These are phyloP conservation scores for Nyctibius grandis DNA, from an alignment of 2,797 vertebrate species.

Conservation along the genomic window DNA sequence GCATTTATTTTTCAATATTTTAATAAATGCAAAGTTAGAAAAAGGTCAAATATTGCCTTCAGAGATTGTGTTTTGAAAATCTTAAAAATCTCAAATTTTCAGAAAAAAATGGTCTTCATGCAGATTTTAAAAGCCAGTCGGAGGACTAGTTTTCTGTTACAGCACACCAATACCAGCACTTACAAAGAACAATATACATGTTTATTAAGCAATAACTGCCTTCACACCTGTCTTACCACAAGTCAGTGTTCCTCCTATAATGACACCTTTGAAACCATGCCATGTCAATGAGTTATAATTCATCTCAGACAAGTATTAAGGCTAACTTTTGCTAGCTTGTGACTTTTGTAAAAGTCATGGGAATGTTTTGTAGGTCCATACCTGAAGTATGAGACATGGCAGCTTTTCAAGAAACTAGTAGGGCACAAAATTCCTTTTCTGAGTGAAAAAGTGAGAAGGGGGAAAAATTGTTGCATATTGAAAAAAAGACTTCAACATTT, in stretches of 20 bases:
- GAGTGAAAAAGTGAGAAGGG: not conserved
- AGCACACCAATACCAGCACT: not conserved
- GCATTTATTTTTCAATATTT: not conserved
- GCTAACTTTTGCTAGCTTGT: not conserved
- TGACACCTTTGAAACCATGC: not conserved
- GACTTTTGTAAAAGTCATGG: not conserved
- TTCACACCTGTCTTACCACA: not conserved
- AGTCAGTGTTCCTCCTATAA: not conserved
- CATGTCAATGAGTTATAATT: not conserved
- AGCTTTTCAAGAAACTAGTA: not conserved
- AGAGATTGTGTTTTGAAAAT: not conserved
- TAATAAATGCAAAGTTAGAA: not conserved
- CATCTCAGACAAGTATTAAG: not conserved
- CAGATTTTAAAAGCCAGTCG: not conserved
- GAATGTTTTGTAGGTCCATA: not conserved
- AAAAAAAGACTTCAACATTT: not conserved
- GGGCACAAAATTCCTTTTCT: not conserved
- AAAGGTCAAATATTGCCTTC: not conserved
- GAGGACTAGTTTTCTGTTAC: not conserved
- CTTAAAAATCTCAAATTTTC: not conserved
- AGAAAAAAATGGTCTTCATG: accelerated
- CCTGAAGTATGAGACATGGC: not conserved
- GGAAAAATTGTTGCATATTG: not conserved
- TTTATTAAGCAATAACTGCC: not conserved
- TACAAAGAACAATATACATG: not conserved